Base-by-base conservation (phyloP, 2,797 vertebrate species). In the Micropoecilia bifurca region DNA sequence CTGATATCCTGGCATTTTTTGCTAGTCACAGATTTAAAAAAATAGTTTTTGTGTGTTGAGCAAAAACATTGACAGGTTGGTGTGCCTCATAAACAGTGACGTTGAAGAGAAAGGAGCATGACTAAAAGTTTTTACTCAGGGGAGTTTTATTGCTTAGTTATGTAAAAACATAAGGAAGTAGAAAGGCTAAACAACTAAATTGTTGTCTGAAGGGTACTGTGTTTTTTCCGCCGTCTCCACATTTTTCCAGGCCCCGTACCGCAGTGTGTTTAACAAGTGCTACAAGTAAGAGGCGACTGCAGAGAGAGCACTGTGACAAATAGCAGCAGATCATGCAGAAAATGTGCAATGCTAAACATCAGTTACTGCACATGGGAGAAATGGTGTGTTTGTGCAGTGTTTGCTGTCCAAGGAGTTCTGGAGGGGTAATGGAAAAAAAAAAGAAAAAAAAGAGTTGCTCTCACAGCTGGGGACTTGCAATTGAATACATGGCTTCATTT, bases 301-400 rank as follows among this genome's bases (percentile, higher is more conserved):
- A 69, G 88, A 84, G 87, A 82, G 87, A 84, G 88, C 89, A 83
- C 92, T 94, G 93, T 95, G 94, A 95, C 94, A 95, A 95, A 94
- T 94, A 95, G 92, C 93, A 94, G 92, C 93, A 94, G 88, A 95
- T 95, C 93, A 95, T 95, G 95, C 95, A 96, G 94, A 96, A 96
- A 96, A 96, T 96, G 93, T 96, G 95, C 95, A 90, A 93, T 91
- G 95, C 93, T 96, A 95, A 96, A 96, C 95, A 96, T 95, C 94
- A 93, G 92, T 94, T 94, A 91, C 88, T 93, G 93, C 92, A 93
- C 93, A 92, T 92, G 90, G 91, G 91, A 90, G 89, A 88, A 93
- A 92, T 92, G 79, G 87, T 90, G 91, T 93, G 91, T 95, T 95
- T 96, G 92, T 95, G 94, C 92, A 90, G 92, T 92, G 91, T 95